Conservation (phyloP, 2,888 invertebrate genomes). For the Lacanobia wlatinum region DNA sequence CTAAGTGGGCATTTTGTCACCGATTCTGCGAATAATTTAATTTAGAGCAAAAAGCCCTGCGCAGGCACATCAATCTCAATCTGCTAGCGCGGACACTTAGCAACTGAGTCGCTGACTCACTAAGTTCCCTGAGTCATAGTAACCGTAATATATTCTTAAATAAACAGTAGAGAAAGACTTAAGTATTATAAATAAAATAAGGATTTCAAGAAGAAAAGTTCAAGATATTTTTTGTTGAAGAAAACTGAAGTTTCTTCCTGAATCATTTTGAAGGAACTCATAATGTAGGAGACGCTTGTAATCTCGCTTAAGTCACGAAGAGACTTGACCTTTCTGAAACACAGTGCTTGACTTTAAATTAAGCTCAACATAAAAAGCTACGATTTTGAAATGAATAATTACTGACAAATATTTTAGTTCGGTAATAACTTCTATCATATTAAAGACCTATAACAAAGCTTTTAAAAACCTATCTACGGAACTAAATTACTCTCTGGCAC, state of each 20-base stretch:
- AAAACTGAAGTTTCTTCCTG: background rate
- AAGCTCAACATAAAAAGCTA: slow-evolving; percentile 1
- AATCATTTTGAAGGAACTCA: slow-evolving; percentile 15
- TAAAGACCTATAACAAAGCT: background rate
- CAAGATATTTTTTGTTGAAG: background rate
- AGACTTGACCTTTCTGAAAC: background rate
- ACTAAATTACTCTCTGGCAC: background rate
- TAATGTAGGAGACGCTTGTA: slow-evolving; percentile 9
- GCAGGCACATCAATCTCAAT: slow-evolving; percentile 82
- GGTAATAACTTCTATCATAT: background rate
- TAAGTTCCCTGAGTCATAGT: slow-evolving; percentile 75
- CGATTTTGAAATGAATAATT: background rate
- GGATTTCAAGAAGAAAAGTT: background rate
- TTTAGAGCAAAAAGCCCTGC: slow-evolving; percentile 66
- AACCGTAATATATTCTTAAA: slow-evolving; percentile 30
- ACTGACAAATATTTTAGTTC: background rate
- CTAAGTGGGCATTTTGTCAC: slow-evolving; percentile 70
- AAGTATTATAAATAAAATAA: background rate
- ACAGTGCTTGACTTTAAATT: slow-evolving; percentile 11
- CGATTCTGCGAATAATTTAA: slow-evolving; percentile 69
- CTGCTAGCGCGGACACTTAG: slow-evolving; percentile 74
- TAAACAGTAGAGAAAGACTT: background rate
- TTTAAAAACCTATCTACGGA: background rate
- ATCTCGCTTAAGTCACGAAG: background rate
- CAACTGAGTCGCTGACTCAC: slow-evolving; percentile 68